These are phyloP conservation scores for Mylabris phalerata DNA, from an alignment of 1,140 invertebrate species.

Conservation along the genomic window DNA sequence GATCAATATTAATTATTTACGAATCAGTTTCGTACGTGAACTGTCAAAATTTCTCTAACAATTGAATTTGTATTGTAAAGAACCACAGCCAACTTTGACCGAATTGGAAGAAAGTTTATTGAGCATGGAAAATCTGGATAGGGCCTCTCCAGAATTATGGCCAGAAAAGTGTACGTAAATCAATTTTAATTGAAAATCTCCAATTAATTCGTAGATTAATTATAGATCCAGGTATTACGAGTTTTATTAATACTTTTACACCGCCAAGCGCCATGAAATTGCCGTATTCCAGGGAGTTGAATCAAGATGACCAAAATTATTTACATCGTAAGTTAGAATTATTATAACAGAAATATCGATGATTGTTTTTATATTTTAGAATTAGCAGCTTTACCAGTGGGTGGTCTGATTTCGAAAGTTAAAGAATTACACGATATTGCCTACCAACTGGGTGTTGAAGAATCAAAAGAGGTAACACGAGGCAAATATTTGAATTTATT, in stretches of 20 bases:
- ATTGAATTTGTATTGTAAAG: constrained; percentile 35
- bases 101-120: constrained; percentile 63
- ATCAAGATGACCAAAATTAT: constrained; percentile 59
- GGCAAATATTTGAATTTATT: constrained; percentile 92
- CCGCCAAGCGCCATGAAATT: constrained; percentile 46
- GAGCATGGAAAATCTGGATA: constrained; percentile 82
- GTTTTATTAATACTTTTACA: constrained; percentile 55
- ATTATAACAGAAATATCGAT: neutral
- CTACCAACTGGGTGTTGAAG: constrained; percentile 87
- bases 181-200: neutral
- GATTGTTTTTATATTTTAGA: constrained; percentile 50
- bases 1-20: too few relatives aligned
- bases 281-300: constrained; percentile 51
- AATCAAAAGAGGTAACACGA: constrained; percentile 93
- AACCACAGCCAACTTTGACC: constrained; percentile 38
- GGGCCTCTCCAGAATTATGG: constrained; percentile 88
- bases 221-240: constrained; percentile 64
- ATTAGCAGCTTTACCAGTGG: constrained; percentile 69
- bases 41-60: constrained; percentile 20
- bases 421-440: constrained; percentile 88
- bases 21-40: neutral
- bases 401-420: constrained; percentile 81
- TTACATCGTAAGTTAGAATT: constrained; percentile 58
- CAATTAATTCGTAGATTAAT: neutral
- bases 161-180: constrained; percentile 78